phyloP scores from a whole-genome alignment of 2,113 vertebrate species.

The Sinocyclocheilus anophthalmus region DNA sequence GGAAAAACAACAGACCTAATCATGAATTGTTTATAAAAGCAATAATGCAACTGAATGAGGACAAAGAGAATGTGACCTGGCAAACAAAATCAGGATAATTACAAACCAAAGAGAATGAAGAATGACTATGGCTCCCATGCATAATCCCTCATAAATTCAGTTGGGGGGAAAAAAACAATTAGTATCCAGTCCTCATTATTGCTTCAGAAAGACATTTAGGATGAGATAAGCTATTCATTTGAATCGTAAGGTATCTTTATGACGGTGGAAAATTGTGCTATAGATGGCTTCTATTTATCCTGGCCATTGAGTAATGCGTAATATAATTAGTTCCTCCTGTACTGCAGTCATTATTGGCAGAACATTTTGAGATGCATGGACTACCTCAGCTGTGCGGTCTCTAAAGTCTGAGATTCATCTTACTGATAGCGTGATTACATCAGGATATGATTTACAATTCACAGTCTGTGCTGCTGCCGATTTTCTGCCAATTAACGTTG shows the following conservation, averaged over 20 bases:
- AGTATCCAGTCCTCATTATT: conserved; percentile 30
- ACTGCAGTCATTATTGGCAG: conserved; percentile 62
- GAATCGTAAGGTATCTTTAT: conserved; percentile 41
- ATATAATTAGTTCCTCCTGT: conserved; percentile 61
- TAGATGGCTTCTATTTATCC: conserved; percentile 51
- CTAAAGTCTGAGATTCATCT: conserved; percentile 52
- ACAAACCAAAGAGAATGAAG: conserved; percentile 49
- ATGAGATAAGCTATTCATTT: conserved; percentile 34
- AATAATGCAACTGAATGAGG: conserved; percentile 55
- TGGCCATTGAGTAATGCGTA: conserved; percentile 63
- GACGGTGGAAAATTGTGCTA: conserved; percentile 41
- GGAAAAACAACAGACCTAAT: conserved; percentile 32
- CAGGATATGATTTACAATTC: conserved; percentile 60
- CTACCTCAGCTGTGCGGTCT: conserved; percentile 39
- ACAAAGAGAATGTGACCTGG: conserved; percentile 51
- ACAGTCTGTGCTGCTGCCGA: conserved; percentile 52
- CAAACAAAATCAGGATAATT: conserved; percentile 65
- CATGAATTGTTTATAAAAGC: conserved; percentile 18
- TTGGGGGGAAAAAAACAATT: conserved; percentile 39
- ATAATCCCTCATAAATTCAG: conserved; percentile 50
- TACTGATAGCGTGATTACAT: conserved; percentile 55
- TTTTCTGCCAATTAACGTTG: conserved; percentile 57
- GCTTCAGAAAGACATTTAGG: conserved; percentile 41
- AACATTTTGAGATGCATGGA: conserved; percentile 55
- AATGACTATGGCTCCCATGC: conserved; percentile 50